Conservation (phyloP, 2,797 vertebrate species). For the Chaetodon trifasciatus region DNA sequence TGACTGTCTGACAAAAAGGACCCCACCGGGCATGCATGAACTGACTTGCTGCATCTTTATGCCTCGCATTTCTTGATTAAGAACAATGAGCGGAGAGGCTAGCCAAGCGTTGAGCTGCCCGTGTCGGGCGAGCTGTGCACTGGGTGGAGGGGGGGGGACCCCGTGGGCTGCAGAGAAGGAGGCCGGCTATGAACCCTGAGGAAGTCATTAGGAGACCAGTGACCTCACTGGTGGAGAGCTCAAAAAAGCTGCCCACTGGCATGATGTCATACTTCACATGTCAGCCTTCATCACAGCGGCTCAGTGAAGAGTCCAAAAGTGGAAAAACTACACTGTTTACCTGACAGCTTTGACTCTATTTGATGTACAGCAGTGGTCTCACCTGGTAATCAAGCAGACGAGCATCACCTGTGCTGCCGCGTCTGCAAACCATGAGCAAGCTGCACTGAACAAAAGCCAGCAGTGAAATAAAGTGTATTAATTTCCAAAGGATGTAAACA, state of each 20-base stretch:
- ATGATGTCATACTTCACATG: slow-evolving; percentile 82
- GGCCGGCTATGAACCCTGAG: slow-evolving; percentile 66
- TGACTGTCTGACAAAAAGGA: slow-evolving; percentile 79
- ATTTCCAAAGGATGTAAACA: neutral
- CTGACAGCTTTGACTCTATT: slow-evolving; percentile 59
- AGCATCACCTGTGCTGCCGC: slow-evolving; percentile 9
- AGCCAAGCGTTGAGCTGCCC: slow-evolving; percentile 70
- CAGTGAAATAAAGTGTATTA: slow-evolving; percentile 3
- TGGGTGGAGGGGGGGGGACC: slow-evolving; percentile 41
- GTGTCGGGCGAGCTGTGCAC: slow-evolving; percentile 47
- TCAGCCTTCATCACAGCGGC: slow-evolving; percentile 75
- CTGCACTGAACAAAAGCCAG: slow-evolving; percentile 15
- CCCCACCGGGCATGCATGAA: slow-evolving; percentile 84
- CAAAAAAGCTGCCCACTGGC: slow-evolving; percentile 73
- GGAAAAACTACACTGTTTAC: slow-evolving; percentile 67
- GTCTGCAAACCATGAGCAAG: slow-evolving; percentile 12
- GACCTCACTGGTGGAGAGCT: slow-evolving; percentile 78
- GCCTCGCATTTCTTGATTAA: slow-evolving; percentile 85
- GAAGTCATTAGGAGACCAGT: slow-evolving; percentile 80
- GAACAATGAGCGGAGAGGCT: slow-evolving; percentile 77
- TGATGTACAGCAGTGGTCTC: slow-evolving; percentile 26
- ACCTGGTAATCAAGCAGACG: slow-evolving; percentile 27
- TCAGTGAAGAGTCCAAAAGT: slow-evolving; percentile 68
- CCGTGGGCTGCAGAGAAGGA: slow-evolving; percentile 47
- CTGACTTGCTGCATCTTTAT: slow-evolving; percentile 82